These are phyloP conservation scores for Stenopsyche tienmushanensis DNA, from an alignment of 1,140 invertebrate genomes.

Conservation along the genomic window DNA sequence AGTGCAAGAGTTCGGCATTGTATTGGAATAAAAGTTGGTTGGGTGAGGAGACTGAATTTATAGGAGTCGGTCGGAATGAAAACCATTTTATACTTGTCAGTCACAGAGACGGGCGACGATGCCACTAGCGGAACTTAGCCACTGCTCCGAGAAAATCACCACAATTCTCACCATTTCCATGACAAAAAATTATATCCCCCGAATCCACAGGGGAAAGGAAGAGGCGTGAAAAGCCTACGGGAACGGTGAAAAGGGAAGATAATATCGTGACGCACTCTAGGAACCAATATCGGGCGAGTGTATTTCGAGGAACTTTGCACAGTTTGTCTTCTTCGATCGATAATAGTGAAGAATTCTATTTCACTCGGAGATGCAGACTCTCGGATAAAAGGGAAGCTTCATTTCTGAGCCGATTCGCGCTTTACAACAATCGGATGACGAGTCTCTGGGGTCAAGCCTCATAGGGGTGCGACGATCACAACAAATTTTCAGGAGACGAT, in stretches of 20 bases:
- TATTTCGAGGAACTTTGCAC: not conserved
- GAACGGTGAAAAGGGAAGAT: conserved; percentile 14
- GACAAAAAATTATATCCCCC: conserved; percentile 30
- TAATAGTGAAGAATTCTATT: not conserved
- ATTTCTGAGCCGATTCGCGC: no score
- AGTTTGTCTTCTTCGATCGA: not conserved
- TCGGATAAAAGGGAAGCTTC: no score
- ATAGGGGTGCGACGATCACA: no score
- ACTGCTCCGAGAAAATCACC: not conserved
- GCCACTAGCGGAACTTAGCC: not conserved
- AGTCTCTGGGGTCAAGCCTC: no score
- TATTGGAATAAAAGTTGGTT: no score
- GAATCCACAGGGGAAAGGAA: not conserved
- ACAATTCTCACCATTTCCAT: conserved; percentile 22
- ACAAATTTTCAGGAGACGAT: no score
- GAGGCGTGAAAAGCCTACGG: not conserved
- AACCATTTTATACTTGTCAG: conserved; percentile 38
- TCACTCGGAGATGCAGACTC: no score
- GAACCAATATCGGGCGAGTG: not conserved
- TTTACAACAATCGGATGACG: no score
- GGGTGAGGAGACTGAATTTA: no score
- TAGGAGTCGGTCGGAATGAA: no score
- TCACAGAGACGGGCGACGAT: conserved; percentile 30
- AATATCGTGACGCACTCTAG: conserved; percentile 18
- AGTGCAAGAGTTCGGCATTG: no score